Percentiles rank a stretch among this genome's conserved stretches.
Conservation (phyloP, 2,797 vertebrate genomes). For the Liparis tanakae region DNA sequence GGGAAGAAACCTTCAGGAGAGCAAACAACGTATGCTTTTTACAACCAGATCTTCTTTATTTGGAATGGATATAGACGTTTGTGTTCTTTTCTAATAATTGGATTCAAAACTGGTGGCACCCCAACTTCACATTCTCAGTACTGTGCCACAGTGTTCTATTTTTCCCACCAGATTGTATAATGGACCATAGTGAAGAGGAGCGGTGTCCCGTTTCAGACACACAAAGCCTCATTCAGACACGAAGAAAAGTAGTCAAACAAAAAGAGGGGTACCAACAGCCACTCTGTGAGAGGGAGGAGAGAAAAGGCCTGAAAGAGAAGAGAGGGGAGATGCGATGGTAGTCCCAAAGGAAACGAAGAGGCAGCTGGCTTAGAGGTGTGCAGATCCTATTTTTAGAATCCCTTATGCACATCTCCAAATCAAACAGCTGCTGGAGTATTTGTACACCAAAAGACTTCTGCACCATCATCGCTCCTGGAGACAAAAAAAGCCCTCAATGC, state of each 20-base stretch:
- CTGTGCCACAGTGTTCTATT: slow-evolving; percentile 49
- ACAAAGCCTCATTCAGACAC: slow-evolving; percentile 52
- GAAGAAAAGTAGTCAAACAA: slow-evolving; percentile 35
- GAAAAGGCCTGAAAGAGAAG: slow-evolving; percentile 40
- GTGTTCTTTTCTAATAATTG: slow-evolving; percentile 43
- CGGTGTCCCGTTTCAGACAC: slow-evolving; percentile 59
- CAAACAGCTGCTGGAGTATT: slow-evolving; percentile 79
- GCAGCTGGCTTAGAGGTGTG: slow-evolving; percentile 81
- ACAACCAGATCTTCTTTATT: slow-evolving; percentile 38
- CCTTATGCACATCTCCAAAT: slow-evolving; percentile 70
- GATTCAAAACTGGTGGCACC: slow-evolving; percentile 37
- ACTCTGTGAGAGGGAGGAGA: slow-evolving; percentile 26
- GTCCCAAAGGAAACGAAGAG: slow-evolving; percentile 75
- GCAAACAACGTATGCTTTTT: not conserved
- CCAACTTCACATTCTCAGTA: slow-evolving; percentile 42
- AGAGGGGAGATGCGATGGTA: slow-evolving; percentile 62
- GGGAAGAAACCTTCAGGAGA: too few relatives aligned
- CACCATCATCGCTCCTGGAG: slow-evolving; percentile 21
- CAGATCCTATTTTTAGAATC: slow-evolving; percentile 82
- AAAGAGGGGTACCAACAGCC: slow-evolving; percentile 27
- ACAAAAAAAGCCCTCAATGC: slow-evolving; percentile 16
- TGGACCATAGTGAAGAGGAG: slow-evolving; percentile 40
- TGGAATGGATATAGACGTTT: slow-evolving; percentile 28
- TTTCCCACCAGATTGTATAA: slow-evolving; percentile 63
- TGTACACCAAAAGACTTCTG: slow-evolving; percentile 59